Percentiles rank a stretch among this genome's conserved stretches.
Evolutionary conservation across 2,797 vertebrate genomes (phyloP).

Genomic region (Amniataba percoides): DNA sequence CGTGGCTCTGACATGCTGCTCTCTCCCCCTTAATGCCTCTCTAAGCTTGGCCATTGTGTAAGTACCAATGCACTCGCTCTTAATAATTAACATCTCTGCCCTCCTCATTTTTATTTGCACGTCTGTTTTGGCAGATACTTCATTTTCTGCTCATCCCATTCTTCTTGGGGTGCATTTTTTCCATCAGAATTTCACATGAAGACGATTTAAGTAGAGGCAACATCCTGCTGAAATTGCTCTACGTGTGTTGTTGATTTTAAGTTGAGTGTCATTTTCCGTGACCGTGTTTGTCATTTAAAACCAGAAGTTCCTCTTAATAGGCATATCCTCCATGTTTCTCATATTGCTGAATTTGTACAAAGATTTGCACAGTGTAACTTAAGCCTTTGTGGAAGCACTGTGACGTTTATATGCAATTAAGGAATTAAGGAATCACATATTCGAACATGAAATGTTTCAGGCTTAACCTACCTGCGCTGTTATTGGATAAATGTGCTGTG

Average conservation of each 20-base stretch:
- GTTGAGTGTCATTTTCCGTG: not conserved
- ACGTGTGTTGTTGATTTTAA: constrained; percentile 13
- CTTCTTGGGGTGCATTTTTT: not conserved
- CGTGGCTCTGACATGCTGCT: constrained; percentile 85
- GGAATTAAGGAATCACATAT: not conserved
- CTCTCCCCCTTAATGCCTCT: constrained; percentile 87
- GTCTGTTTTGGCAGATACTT: constrained; percentile 41
- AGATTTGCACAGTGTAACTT: not conserved
- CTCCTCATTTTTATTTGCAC: constrained; percentile 35
- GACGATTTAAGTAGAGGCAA: not conserved
- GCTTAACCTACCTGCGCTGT: not conserved
- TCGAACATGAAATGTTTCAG: not conserved
- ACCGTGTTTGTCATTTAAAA: not conserved
- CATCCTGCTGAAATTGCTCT: not conserved
- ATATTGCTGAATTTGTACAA: not conserved
- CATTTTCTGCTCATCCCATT: constrained; percentile 35
- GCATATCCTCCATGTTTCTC: constrained; percentile 1
- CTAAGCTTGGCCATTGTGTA: constrained; percentile 99
- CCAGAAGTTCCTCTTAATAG: not conserved
- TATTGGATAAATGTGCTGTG: not conserved
- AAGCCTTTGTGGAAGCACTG: not conserved
- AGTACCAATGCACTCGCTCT: constrained; percentile 85
- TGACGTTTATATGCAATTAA: not conserved
- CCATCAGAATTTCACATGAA: constrained; percentile 7
- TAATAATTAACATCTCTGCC: constrained; percentile 60